Percentiles rank a stretch among this genome's conserved stretches.
phyloP scores from a whole-genome alignment of 2,113 vertebrate species.

The Varanus salvator region DNA sequence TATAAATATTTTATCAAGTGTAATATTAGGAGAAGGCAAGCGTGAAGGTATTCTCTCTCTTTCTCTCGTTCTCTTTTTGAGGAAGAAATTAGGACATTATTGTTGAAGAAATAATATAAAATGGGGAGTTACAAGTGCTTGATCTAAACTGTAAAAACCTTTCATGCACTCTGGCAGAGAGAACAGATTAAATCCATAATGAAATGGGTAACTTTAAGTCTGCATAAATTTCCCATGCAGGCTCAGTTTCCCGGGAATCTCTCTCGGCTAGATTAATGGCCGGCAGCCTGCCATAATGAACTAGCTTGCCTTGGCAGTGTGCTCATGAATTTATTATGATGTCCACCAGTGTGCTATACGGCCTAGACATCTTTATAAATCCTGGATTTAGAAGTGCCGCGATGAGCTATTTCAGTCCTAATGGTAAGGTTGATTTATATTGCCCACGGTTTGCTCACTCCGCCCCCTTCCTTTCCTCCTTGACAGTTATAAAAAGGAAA shows the following conservation, averaged over 20 bases:
- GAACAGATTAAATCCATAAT: slow-evolving; percentile 95
- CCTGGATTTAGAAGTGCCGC: slow-evolving; percentile 84
- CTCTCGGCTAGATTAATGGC: slow-evolving; percentile 93
- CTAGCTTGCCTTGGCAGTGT: slow-evolving; percentile 94
- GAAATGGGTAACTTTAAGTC: slow-evolving; percentile 94
- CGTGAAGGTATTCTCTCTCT: slow-evolving; percentile 65
- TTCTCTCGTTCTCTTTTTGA: slow-evolving; percentile 43
- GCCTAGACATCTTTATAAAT: slow-evolving; percentile 96
- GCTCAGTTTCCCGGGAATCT: slow-evolving; percentile 87
- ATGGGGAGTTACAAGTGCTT: slow-evolving; percentile 80
- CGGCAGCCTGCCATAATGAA: slow-evolving; percentile 93
- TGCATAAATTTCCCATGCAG: slow-evolving; percentile 89
- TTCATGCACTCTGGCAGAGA: slow-evolving; percentile 78
- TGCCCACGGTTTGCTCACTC: slow-evolving; percentile 76
- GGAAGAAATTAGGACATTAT: slow-evolving; percentile 78
- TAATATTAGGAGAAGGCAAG: slow-evolving; percentile 78
- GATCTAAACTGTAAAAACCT: slow-evolving; percentile 83
- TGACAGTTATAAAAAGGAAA: slow-evolving; percentile 80
- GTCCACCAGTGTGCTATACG: slow-evolving; percentile 93
- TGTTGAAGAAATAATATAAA: slow-evolving; percentile 83
- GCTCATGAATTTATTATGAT: slow-evolving; percentile 96
- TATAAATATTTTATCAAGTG: slow-evolving; percentile 86
- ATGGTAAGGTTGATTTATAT: slow-evolving; percentile 90
- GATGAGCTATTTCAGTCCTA: slow-evolving; percentile 85
- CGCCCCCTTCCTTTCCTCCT: slow-evolving; percentile 79